Conservation (phyloP, 2,888 invertebrate species). For the Boloria selene region DNA sequence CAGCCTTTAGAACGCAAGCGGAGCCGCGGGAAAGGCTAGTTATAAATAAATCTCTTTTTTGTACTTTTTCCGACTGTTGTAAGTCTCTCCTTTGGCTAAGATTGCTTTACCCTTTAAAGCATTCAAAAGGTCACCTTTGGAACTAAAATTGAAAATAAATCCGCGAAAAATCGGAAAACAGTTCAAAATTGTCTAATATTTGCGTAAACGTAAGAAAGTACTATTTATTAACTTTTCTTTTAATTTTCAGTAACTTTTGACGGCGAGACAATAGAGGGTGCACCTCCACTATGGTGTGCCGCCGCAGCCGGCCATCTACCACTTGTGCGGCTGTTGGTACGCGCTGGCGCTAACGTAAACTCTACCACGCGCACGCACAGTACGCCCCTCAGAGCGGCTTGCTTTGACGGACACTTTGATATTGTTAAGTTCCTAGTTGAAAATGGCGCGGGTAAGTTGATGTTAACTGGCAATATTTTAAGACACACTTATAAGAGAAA, state of each 20-base stretch:
- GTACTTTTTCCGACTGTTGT: too few species aligned
- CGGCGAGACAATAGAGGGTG: constrained; percentile 98
- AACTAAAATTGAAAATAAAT: too few species aligned
- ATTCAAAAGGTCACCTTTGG: too few species aligned
- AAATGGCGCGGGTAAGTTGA: constrained; percentile 89
- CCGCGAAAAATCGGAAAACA: too few species aligned
- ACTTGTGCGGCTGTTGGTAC: constrained; percentile 92
- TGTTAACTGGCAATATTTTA: neutral
- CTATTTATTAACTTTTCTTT: neutral
- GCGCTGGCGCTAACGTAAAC: constrained; percentile 95
- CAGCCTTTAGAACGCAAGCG: too few species aligned
- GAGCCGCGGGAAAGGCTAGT: too few species aligned
- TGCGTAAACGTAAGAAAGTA: too few species aligned
- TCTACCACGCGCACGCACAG: constrained; percentile 97
- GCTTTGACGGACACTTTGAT: constrained; percentile 97
- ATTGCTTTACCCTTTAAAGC: too few species aligned
- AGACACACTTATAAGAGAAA: neutral
- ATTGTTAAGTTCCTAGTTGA: constrained; percentile 96
- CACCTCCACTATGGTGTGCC: constrained; percentile 98
- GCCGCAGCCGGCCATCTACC: constrained; percentile 96
- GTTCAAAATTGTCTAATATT: too few species aligned
- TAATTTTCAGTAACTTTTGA: constrained; percentile 93
- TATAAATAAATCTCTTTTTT: too few species aligned
- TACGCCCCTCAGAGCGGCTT: constrained; percentile 96
- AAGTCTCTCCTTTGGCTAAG: too few species aligned